Percentiles rank a stretch among this genome's conserved stretches.
Conservation (phyloP, 2,888 invertebrate species). For the Cremastinae sp. region DNA sequence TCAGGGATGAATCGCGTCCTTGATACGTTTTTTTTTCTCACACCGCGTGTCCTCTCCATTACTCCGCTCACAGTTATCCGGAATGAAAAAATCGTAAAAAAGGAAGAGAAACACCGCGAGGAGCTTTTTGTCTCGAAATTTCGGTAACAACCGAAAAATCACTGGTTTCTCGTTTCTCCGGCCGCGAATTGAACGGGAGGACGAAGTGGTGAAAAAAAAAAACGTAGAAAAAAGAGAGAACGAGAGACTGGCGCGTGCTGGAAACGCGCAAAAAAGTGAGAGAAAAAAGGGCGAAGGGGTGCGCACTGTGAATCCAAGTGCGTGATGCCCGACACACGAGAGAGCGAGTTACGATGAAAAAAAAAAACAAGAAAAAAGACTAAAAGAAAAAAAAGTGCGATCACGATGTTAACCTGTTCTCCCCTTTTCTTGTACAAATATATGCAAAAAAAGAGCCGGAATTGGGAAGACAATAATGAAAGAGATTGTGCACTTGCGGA, state of each 20-base stretch:
- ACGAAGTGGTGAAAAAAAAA: background rate
- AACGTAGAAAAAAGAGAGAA: background rate
- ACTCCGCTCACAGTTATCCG: background rate
- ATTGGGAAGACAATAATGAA: background rate
- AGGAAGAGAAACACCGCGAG: constrained; percentile 6
- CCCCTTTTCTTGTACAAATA: constrained; percentile 32
- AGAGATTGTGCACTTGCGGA: constrained; percentile 25
- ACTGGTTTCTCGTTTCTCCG: constrained; percentile 36
- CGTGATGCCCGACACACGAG: constrained; percentile 51
- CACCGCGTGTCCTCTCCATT: constrained; percentile 15
- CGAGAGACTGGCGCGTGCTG: constrained; percentile 51
- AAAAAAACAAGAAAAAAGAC: constrained; percentile 21
- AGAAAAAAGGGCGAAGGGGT: constrained; percentile 48
- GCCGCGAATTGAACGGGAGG: background rate
- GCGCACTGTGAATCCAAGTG: constrained; percentile 29
- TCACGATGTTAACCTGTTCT: constrained; percentile 28
- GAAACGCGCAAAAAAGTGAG: constrained; percentile 43
- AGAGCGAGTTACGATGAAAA: constrained; percentile 34
- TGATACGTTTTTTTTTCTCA: constrained; percentile 39
- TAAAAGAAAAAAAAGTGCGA: constrained; percentile 21
- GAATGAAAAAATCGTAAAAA: background rate
- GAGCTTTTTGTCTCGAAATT: constrained; percentile 33
- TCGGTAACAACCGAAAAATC: constrained; percentile 56
- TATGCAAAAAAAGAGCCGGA: constrained; percentile 36
- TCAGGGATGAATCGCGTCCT: constrained; percentile 45